Conservation (phyloP, 2,113 vertebrate genomes). For the Phylloscopus trochilus region DNA sequence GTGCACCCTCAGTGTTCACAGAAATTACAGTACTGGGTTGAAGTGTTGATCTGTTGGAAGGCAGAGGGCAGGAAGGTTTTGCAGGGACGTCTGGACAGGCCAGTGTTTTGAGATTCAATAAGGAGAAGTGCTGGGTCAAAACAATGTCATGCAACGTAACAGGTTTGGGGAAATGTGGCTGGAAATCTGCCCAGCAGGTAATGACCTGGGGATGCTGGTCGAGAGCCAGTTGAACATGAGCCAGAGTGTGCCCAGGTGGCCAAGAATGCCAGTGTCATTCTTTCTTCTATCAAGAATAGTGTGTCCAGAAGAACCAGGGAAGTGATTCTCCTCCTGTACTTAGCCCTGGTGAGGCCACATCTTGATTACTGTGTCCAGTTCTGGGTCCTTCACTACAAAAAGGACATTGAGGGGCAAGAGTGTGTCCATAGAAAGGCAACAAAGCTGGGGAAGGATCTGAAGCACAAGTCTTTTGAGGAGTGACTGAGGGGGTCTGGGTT, state of each 20-base stretch:
- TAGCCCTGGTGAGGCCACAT: not conserved
- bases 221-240: not conserved
- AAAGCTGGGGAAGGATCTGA: not conserved
- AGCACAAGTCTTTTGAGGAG: not conserved
- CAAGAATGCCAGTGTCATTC: not conserved
- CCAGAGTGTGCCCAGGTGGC: not conserved
- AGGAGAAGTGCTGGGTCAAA: not conserved
- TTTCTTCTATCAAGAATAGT: not conserved
- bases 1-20: rapidly evolving
- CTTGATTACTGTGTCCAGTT: not conserved
- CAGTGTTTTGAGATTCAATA: not conserved
- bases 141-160: not conserved
- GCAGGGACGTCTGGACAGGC: not conserved
- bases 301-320: not conserved
- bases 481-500: not conserved
- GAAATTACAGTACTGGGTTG: not conserved
- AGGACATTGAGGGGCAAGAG: too few species aligned
- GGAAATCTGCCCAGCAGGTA: not conserved
- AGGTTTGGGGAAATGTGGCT: not conserved
- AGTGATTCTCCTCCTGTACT: not conserved
- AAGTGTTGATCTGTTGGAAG: not conserved
- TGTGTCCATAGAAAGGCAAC: not conserved
- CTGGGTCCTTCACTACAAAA: not conserved
- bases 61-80: not conserved
- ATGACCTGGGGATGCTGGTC: rapidly evolving